Evolutionary conservation across 2,113 vertebrate species (phyloP).

Genomic region (Syngnathus typhle): DNA sequence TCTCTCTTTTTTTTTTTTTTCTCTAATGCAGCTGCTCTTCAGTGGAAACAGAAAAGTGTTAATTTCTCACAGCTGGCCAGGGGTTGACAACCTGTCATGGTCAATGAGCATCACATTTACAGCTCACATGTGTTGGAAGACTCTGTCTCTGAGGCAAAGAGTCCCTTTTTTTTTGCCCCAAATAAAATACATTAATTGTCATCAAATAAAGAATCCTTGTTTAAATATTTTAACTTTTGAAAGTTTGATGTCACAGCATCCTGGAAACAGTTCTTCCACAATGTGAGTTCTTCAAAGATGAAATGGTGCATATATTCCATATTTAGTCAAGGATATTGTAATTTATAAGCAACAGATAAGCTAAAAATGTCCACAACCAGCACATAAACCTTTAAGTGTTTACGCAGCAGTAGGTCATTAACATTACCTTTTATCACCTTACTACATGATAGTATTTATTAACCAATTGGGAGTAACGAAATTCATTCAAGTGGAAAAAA

Average conservation of each 20-base stretch:
- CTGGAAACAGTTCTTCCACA: conserved; percentile 17
- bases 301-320: conserved; percentile 5
- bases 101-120: conserved; percentile 25
- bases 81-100: conserved; percentile 27
- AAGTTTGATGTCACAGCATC: background rate
- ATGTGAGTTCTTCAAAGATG: background rate
- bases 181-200: background rate
- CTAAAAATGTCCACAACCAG: background rate
- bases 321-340: background rate
- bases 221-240: background rate
- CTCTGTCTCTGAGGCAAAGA: background rate
- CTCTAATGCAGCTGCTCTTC: conserved; percentile 18
- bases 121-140: conserved; percentile 20
- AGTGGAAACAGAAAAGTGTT: conserved; percentile 44
- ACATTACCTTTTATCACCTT: background rate
- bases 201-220: background rate
- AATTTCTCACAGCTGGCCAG: conserved; percentile 17
- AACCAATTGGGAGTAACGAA: conserved; percentile 1
- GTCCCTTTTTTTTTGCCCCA: background rate
- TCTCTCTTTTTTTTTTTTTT: background rate
- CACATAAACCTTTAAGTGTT: background rate
- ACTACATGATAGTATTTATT: background rate
- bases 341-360: conserved; percentile 10
- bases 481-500: conserved; percentile 3
- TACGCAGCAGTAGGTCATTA: conserved; percentile 7